Conservation (phyloP, 2,113 vertebrate species). For the Rhinolophus ferrumequinum region DNA sequence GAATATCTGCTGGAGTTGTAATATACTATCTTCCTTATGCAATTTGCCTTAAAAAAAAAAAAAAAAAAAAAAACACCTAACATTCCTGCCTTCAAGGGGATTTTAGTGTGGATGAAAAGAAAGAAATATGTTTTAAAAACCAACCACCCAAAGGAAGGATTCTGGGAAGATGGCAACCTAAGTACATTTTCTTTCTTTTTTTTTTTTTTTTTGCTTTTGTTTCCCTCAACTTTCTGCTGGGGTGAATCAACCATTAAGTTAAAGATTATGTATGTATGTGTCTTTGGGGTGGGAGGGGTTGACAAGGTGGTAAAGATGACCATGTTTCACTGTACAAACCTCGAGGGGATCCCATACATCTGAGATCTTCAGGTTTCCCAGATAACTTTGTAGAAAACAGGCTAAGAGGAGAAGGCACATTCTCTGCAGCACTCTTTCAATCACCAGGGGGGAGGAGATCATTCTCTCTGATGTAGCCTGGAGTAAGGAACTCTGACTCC, state of each 20-base stretch:
- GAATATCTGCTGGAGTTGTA: neutral
- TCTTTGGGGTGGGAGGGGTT: neutral
- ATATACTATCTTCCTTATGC: neutral
- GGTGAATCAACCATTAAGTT: neutral
- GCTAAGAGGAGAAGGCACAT: neutral
- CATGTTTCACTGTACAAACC: neutral
- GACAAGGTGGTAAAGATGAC: neutral
- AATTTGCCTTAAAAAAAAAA: neutral
- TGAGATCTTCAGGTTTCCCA: conserved; percentile 14
- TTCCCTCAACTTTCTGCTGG: neutral
- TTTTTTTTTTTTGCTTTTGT: neutral
- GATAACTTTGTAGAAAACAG: neutral
- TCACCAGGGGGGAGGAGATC: neutral
- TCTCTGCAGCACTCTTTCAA: neutral
- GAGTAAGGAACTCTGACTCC: neutral
- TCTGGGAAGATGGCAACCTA: neutral
- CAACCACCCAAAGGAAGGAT: neutral
- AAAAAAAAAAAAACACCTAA: neutral
- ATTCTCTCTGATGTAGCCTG: neutral
- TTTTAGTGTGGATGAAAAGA: neutral
- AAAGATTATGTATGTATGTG: neutral
- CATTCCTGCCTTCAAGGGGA: neutral
- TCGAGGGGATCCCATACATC: neutral
- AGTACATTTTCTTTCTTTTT: neutral
- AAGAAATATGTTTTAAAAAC: neutral